These are phyloP conservation scores for Apamea crenata DNA, from an alignment of 2,888 invertebrate species.

Conservation along the genomic window DNA sequence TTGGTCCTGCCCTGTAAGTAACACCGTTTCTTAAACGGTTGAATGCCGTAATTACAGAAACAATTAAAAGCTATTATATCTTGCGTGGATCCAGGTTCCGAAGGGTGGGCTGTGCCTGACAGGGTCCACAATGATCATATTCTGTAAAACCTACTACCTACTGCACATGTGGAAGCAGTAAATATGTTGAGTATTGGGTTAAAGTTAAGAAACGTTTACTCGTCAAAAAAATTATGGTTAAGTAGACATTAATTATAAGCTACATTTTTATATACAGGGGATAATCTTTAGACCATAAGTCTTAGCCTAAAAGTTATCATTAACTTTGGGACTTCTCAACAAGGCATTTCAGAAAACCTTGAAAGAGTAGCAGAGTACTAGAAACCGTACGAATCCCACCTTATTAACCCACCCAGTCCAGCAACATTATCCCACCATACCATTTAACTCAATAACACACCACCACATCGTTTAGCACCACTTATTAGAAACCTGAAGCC, in stretches of 20 bases:
- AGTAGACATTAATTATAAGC: not conserved
- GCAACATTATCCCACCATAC: constrained; percentile 21
- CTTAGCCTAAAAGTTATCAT: not conserved
- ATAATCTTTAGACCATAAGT: not conserved
- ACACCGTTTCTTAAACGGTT: not conserved
- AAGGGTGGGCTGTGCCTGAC: too few relatives aligned
- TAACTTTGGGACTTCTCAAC: not conserved
- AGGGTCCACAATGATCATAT: too few relatives aligned
- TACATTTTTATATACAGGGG: not conserved
- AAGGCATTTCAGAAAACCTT: not conserved
- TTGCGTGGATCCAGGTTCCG: too few relatives aligned
- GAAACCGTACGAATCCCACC: constrained; percentile 12
- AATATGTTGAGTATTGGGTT: too few relatives aligned
- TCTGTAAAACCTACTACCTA: too few relatives aligned
- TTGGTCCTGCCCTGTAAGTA: not conserved
- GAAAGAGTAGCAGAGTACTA: not conserved
- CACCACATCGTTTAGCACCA: constrained; percentile 31
- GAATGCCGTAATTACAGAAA: too few relatives aligned
- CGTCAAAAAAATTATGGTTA: not conserved
- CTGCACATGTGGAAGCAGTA: too few relatives aligned
- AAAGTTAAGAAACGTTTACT: not conserved
- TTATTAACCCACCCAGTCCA: constrained; percentile 25
- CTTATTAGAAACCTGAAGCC: constrained; percentile 58
- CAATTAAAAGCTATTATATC: too few relatives aligned
- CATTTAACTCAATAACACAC: constrained; percentile 51